Percentiles rank a stretch among this genome's conserved stretches.
Conservation (phyloP, 1,140 invertebrate species). For the Pogonomyrmex barbatus region DNA sequence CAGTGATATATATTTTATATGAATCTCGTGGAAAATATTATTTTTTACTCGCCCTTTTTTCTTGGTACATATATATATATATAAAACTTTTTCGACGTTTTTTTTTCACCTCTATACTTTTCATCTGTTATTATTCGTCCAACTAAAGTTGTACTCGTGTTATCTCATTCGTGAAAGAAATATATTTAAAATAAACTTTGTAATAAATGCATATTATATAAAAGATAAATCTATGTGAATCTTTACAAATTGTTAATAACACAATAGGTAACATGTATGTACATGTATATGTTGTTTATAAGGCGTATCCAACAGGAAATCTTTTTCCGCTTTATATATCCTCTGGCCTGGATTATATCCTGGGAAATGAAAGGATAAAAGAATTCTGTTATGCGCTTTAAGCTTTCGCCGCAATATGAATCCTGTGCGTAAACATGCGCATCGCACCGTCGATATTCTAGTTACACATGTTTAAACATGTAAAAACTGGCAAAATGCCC, state of each 20-base stretch:
- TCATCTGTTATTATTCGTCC: constrained; percentile 28
- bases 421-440: not conserved
- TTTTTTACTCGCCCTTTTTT: constrained; percentile 28
- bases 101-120: not conserved
- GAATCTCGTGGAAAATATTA: not conserved
- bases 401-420: not conserved
- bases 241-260: not conserved
- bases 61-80: not conserved
- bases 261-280: not conserved
- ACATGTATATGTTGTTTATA: not conserved
- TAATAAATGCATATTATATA: constrained; percentile 7
- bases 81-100: constrained; percentile 15
- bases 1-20: not conserved
- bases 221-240: not conserved
- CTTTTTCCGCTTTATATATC: not conserved
- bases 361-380: not conserved
- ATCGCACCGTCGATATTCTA: not conserved
- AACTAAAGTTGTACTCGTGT: constrained; percentile 30
- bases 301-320: not conserved
- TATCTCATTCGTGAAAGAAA: not conserved
- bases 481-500: not conserved
- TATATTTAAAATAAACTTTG: constrained; percentile 6
- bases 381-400: not conserved
- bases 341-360: not conserved
- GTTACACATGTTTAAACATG: not conserved